Base-by-base conservation (phyloP, 2,113 vertebrate genomes). In the Pachyramphus minor region DNA sequence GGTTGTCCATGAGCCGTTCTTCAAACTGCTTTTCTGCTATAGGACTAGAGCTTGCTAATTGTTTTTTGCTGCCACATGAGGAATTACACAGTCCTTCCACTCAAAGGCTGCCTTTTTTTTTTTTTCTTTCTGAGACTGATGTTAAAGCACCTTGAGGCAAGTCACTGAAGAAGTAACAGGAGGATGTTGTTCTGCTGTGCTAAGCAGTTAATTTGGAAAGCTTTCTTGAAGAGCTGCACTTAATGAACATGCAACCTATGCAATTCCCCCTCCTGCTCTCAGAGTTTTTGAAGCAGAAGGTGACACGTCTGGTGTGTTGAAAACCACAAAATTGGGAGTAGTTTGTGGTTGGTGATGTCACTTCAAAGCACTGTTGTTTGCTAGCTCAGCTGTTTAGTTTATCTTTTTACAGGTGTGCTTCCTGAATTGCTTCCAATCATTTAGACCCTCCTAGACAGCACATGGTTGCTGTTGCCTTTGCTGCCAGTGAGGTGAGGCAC, bases 181-280 rank as follows among this genome's bases (percentile, higher is more conserved):
- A 85, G 35, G 27, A 28, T 35, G 8, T 35, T 73, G 15, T 58
- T 87, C 17, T 85, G 60, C 35, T 37, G 2, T 64, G 58, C 31
- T n/a, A 45, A 78, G 78, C 35, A 89, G 28, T 42, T 87, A 11
- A n/a, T 14, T 19, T 68, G 55, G 59, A 58, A 80, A 84, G 41
- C 42, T 86, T 81, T 89, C 0, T 0, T 66, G 62, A 58, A 75
- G 42, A 49, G 22, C 62, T 78, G 8, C 0, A 0, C 60, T 71
- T 80, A 28, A 41, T 24, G 31, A 66, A 27, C 4, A 0, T 7
- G 19, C 25, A 52, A 66, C 42, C 12, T 31, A 3, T 49, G 39
- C 56, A 37, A 28, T 53, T 33, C 33, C 16, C 4, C 2, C 27
- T 76, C 9, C 58, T 60, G 33, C 18, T 50, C 27, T 52, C 27